Conservation (phyloP, 2,888 invertebrate genomes). For the Aplocera efformata region DNA sequence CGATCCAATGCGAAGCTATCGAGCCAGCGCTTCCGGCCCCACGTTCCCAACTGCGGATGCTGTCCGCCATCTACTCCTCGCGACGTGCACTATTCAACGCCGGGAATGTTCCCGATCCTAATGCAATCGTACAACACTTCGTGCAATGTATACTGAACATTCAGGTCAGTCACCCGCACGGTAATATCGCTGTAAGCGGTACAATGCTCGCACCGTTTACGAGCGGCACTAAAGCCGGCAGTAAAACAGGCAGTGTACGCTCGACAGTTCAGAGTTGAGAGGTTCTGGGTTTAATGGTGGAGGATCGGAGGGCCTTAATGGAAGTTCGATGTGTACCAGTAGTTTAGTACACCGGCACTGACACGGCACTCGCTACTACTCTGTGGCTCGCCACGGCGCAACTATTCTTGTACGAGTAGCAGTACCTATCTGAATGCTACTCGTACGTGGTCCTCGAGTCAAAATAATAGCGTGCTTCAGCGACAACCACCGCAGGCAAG, state of each 20-base stretch:
- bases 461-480: too few relatives aligned
- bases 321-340: constrained; percentile 1
- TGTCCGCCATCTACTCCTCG: not conserved
- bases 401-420: too few relatives aligned
- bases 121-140: constrained; percentile 6
- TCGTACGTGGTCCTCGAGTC: too few relatives aligned
- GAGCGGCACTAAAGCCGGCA: constrained; percentile 11
- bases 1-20: constrained; percentile 5
- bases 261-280: constrained; percentile 5
- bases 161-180: constrained; percentile 12
- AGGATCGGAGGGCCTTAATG: constrained; percentile 3
- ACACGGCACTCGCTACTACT: too few relatives aligned
- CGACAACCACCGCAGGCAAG: too few relatives aligned
- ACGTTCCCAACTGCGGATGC: constrained; percentile 6
- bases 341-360: too few relatives aligned
- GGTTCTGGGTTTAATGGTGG: not conserved
- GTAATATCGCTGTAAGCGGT: constrained; percentile 5
- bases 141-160: constrained; percentile 11
- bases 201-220: constrained; percentile 13
- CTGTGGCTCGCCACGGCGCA: too few relatives aligned
- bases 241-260: constrained; percentile 12
- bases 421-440: too few relatives aligned
- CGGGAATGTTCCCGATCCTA: constrained; percentile 7
- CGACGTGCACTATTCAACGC: constrained; percentile 10
- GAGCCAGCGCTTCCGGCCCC: constrained; percentile 6